These are phyloP conservation scores for Stenolophus ochropezus DNA, from an alignment of 2,888 invertebrate genomes.

Conservation along the genomic window DNA sequence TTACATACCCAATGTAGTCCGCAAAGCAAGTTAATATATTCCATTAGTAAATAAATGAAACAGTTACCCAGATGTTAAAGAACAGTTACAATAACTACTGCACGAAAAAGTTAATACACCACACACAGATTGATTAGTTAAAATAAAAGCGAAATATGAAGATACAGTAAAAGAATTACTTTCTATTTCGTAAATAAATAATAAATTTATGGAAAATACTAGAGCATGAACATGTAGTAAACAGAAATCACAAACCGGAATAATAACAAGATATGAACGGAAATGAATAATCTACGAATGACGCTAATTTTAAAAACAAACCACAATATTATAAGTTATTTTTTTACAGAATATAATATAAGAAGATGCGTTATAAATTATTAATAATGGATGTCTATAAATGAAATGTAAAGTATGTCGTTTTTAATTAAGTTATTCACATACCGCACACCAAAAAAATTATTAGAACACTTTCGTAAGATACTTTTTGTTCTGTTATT, in stretches of 20 bases:
- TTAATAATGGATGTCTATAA: not conserved
- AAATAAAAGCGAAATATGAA: not conserved
- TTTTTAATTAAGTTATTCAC: not conserved
- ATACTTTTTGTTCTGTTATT: not conserved
- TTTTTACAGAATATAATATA: not conserved
- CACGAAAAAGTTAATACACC: not conserved
- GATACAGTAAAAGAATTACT: not conserved
- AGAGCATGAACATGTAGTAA: constrained; percentile 7
- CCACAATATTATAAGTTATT: too few species aligned
- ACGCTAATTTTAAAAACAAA: too few species aligned
- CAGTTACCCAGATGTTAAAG: constrained; percentile 3
- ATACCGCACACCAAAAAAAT: not conserved
- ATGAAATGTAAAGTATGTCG: too few species aligned
- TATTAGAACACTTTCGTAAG: not conserved
- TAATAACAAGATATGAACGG: not conserved
- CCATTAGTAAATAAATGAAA: constrained; percentile 22
- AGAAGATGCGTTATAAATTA: not conserved
- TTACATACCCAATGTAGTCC: constrained; percentile 12
- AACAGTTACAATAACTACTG: constrained; percentile 1
- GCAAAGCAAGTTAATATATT: constrained; percentile 14
- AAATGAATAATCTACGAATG: not conserved
- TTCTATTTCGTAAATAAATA: constrained; percentile 16
- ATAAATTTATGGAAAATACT: not conserved
- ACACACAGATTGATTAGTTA: not conserved
- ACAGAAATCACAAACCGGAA: not conserved